Conservation (phyloP, 2,113 vertebrate species). For the Cyprinodon brontotheroides region DNA sequence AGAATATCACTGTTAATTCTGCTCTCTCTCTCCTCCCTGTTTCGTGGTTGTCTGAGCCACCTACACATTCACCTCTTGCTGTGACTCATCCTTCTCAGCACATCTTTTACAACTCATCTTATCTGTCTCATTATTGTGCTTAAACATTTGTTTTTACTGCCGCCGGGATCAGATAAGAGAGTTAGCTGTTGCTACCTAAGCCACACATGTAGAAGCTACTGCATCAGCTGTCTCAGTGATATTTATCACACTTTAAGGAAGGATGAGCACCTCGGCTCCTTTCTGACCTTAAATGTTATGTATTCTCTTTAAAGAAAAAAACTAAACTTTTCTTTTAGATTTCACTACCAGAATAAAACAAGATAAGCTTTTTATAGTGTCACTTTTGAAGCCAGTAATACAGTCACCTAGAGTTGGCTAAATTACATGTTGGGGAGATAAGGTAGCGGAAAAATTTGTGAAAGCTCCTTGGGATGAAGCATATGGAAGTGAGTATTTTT, state of each 20-base stretch:
- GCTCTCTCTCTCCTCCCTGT: constrained; percentile 2
- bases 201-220: constrained; percentile 51
- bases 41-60: background rate
- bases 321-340: background rate
- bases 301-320: background rate
- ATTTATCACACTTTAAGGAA: background rate
- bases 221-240: background rate
- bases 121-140: constrained; percentile 35
- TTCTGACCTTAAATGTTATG: background rate
- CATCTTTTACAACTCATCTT: constrained; percentile 20
- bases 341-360: background rate
- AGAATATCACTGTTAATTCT: constrained; percentile 15
- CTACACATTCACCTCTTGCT: constrained; percentile 17
- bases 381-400: background rate
- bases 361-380: background rate
- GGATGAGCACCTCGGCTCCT: too few species aligned
- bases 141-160: constrained; percentile 41
- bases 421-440: background rate
- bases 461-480: background rate
- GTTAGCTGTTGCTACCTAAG: constrained; percentile 51
- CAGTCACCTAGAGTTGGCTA: background rate
- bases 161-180: constrained; percentile 43
- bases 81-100: background rate
- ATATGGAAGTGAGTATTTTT: background rate
- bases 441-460: background rate